Evolutionary conservation across 2,797 vertebrate species (phyloP), one percentile per base, ranked within the genome.

Genomic region (Sebastes baramenuke): DNA sequence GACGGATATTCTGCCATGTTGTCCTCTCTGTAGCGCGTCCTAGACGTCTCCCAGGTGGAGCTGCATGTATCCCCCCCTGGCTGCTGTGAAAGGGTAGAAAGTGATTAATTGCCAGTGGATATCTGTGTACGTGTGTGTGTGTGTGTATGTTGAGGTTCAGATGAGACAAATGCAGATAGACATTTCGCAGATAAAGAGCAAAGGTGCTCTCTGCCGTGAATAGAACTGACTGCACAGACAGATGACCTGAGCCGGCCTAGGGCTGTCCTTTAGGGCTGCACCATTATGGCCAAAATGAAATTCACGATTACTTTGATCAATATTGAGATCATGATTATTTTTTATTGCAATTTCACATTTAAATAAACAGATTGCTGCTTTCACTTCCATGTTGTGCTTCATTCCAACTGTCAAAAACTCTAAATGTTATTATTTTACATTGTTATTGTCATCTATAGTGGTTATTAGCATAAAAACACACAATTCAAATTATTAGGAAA

Each of bases 211-310:
- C 59, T 62, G 29, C 71, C 11, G 10, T 86, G 82, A 86, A 83
- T 75, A 76, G 80, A 75, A 22, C 42, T 88, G 84, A 92, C 88
- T 87, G 80, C 55, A 82, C 77, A 79, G 67, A 82, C 75, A 46
- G 81, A 84, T 76, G 79, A 82, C 79, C 77, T 58, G 61, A 84
- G 73, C 65, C 72, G 56, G 62, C 81, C 24, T n/a, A 49, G 18
- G 16, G 46, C 46, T 49, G 16, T 20, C 16, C 18, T 49, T 18
- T 4, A 49, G 46, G 46, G 46, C 16, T 49, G 18, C 46, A 49
- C 46, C 46, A 49, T 49, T 20, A 49, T 20, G 16, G 46, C 46
- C 46, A 49, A 49, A 49, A 49, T 49, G 3, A 49, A 20, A 49
- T 18, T 8, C 46, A 49, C 7, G 16, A 49, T 18, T 49, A 49